A percentile compares a stretch with the other conserved stretches of the same genome.
Conservation (phyloP, 2,113 vertebrate species). For the Boleophthalmus pectinirostris region DNA sequence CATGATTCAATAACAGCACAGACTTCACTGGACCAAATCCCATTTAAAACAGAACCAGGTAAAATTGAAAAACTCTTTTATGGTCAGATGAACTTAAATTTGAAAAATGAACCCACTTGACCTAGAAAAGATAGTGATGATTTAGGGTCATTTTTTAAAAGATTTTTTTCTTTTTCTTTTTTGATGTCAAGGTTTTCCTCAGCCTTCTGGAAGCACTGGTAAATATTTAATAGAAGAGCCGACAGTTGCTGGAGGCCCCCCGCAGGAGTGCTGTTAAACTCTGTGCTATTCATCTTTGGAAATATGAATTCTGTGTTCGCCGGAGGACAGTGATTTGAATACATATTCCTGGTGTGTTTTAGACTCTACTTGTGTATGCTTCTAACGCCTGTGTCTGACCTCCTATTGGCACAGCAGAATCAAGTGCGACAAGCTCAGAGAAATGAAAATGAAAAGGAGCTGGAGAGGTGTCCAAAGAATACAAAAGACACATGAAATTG, state of each 20-base stretch:
- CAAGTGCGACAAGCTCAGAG: slow-evolving; percentile 44
- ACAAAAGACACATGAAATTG: slow-evolving; percentile 20
- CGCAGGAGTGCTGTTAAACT: slow-evolving; percentile 1
- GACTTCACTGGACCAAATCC: slow-evolving; percentile 1
- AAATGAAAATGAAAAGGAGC: slow-evolving; percentile 45
- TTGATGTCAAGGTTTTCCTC: not conserved
- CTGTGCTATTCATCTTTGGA: not conserved
- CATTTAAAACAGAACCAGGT: not conserved
- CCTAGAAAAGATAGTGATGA: not conserved
- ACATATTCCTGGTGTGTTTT: slow-evolving; percentile 7
- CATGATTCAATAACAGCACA: not conserved
- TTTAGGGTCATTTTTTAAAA: not conserved
- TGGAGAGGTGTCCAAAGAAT: slow-evolving; percentile 21
- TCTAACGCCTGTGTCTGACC: slow-evolving; percentile 23
- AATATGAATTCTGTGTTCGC: slow-evolving; percentile 6
- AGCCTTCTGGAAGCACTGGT: slow-evolving; percentile 10
- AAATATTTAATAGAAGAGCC: slow-evolving; percentile 20
- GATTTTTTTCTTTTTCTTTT: not conserved
- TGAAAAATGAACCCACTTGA: not conserved
- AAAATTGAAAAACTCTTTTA: not conserved
- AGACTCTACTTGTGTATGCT: slow-evolving; percentile 6
- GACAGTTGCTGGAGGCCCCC: not conserved
- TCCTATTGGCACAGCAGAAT: slow-evolving; percentile 51
- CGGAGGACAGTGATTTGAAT: slow-evolving; percentile 8
- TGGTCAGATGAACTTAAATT: slow-evolving; percentile 2